phyloP scores from a whole-genome alignment of 2,888 invertebrate species.

The Carcina quercana region DNA sequence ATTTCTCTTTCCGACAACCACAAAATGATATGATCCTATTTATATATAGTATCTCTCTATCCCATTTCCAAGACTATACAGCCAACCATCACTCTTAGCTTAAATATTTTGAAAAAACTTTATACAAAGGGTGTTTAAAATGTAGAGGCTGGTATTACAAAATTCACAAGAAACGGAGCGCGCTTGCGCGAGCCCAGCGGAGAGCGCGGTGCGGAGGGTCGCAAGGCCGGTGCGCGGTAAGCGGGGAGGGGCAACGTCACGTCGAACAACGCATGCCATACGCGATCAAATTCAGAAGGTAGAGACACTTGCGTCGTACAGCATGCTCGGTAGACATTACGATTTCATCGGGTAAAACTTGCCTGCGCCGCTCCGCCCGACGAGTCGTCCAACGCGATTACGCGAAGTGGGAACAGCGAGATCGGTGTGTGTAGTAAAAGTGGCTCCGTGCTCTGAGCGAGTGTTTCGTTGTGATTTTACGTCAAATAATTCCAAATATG shows the following conservation, averaged over 20 bases:
- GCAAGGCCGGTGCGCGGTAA: constrained; percentile 60
- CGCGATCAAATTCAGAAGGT: constrained; percentile 46
- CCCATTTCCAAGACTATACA: no score
- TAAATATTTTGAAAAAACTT: constrained; percentile 8
- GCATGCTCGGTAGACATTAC: constrained; percentile 19
- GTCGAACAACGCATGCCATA: constrained; percentile 65
- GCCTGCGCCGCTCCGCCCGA: constrained; percentile 64
- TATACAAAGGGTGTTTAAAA: constrained; percentile 7
- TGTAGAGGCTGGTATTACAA: constrained; percentile 44
- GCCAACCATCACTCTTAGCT: not conserved
- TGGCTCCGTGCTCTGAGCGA: constrained; percentile 46
- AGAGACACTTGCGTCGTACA: constrained; percentile 16
- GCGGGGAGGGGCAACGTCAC: constrained; percentile 61
- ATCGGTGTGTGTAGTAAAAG: constrained; percentile 51
- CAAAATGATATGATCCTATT: constrained; percentile 3
- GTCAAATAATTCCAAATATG: constrained; percentile 30
- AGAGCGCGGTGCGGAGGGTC: constrained; percentile 48
- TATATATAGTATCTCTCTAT: constrained; percentile 13
- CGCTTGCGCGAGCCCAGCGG: constrained; percentile 61
- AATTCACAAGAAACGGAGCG: constrained; percentile 52
- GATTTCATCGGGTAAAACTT: constrained; percentile 42
- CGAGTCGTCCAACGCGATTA: constrained; percentile 66
- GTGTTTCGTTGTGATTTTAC: constrained; percentile 31
- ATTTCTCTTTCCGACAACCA: no score
- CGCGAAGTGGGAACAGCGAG: constrained; percentile 61